Evolutionary conservation across 1,140 invertebrate genomes (phyloP).

Genomic region (Wasmannia auropunctata): DNA sequence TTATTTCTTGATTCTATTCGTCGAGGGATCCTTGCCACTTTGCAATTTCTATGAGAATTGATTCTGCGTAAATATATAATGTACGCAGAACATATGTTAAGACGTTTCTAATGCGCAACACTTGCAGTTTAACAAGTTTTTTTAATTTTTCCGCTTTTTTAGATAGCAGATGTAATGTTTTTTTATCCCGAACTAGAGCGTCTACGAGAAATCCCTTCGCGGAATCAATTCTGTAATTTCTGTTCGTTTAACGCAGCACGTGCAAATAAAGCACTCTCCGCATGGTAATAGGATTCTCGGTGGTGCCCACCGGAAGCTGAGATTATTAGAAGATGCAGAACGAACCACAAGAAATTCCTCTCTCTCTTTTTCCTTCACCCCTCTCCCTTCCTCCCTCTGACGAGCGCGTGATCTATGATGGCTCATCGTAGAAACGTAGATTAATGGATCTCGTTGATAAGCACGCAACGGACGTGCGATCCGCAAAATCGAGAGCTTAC

Average conservation of each 20-base stretch:
- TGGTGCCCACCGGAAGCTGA: conserved; percentile 4
- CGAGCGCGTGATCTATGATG: conserved; percentile 53
- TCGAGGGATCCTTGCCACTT: background rate
- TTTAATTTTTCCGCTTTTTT: background rate
- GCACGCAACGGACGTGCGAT: conserved; percentile 45
- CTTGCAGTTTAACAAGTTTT: background rate
- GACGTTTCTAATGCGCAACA: background rate
- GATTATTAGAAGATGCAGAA: conserved; percentile 47
- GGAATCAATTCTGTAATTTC: conserved; percentile 11
- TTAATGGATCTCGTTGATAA: conserved; percentile 57
- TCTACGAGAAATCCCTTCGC: background rate
- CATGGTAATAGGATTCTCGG: conserved; percentile 21
- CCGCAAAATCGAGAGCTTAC: conserved; percentile 46
- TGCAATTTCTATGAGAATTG: background rate
- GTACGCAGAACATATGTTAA: too few relatives aligned
- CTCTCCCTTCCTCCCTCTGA: background rate
- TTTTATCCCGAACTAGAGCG: background rate
- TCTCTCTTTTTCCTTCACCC: background rate
- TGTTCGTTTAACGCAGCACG: conserved; percentile 15
- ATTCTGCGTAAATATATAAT: background rate
- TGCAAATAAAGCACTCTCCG: conserved; percentile 31
- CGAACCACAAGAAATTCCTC: conserved; percentile 15
- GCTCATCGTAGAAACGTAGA: conserved; percentile 46
- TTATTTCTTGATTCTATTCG: background rate
- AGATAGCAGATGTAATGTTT: background rate